Conservation (phyloP, 2,113 vertebrate genomes). For the Stomatorhinus ivindoensis region DNA sequence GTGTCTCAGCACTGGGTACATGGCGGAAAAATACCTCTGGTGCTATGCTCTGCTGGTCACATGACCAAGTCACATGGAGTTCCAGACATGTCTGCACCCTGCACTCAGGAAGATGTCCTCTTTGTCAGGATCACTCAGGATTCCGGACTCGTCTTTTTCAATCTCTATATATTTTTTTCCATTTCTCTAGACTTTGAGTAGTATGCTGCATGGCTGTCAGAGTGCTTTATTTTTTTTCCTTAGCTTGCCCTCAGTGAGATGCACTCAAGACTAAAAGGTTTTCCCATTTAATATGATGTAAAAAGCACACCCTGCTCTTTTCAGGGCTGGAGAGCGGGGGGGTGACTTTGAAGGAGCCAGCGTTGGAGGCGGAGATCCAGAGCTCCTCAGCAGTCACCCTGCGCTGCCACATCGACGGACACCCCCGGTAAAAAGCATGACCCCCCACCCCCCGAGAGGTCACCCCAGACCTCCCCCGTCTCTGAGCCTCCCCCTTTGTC, state of each 20-base stretch:
- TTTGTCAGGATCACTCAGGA: not conserved
- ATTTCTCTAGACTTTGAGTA: not conserved
- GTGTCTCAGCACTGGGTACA: not conserved
- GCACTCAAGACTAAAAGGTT: not conserved
- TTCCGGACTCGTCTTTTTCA: not conserved
- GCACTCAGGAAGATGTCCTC: not conserved
- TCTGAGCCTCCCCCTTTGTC: not conserved
- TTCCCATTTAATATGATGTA: not conserved
- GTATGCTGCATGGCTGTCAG: not conserved
- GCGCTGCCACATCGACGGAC: slow-evolving; percentile 73
- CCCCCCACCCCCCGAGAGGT: no score
- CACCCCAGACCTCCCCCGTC: not conserved
- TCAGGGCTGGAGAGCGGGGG: slow-evolving; percentile 74
- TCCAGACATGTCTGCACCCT: not conserved
- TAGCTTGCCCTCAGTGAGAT: not conserved
- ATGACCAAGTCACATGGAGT: not conserved
- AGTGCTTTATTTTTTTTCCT: not conserved
- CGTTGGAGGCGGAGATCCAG: slow-evolving; percentile 61
- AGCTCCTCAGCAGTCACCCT: slow-evolving; percentile 63
- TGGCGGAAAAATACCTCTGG: not conserved
- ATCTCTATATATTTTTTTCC: not conserved
- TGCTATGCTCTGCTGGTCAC: not conserved
- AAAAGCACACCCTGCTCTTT: slow-evolving; percentile 16
- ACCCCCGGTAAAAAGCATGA: slow-evolving; percentile 68
- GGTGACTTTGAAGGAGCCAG: slow-evolving; percentile 68